A percentile compares a stretch with the other conserved stretches of the same genome.
Evolutionary conservation across 2,113 vertebrate genomes (phyloP).

Genomic region (Bostrychus sinensis): DNA sequence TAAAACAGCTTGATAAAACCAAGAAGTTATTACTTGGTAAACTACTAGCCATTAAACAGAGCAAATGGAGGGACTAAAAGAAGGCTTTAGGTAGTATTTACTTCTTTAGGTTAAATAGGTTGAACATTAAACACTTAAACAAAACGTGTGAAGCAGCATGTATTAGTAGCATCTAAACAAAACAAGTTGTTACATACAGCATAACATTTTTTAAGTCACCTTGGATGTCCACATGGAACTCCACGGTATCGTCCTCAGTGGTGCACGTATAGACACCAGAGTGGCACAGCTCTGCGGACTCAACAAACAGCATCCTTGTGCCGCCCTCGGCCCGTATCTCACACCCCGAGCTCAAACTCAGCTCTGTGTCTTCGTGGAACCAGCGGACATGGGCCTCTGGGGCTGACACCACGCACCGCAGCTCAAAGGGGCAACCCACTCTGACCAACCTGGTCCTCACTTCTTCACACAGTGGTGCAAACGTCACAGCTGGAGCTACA

Average conservation of each 20-base stretch:
- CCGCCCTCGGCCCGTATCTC: constrained; percentile 74
- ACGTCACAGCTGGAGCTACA: constrained; percentile 82
- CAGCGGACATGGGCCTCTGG: constrained; percentile 75
- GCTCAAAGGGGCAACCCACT: constrained; percentile 71
- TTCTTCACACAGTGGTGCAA: constrained; percentile 75
- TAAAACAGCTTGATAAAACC: constrained; percentile 70
- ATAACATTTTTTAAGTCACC: constrained; percentile 77
- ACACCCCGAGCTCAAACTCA: constrained; percentile 68
- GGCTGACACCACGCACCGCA: constrained; percentile 78
- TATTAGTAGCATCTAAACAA: constrained; percentile 70
- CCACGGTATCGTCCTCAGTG: constrained; percentile 77
- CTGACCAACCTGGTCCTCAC: constrained; percentile 73
- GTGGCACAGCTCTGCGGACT: constrained; percentile 73
- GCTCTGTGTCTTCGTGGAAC: constrained; percentile 75
- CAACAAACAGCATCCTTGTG: constrained; percentile 75
- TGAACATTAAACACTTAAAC: constrained; percentile 50
- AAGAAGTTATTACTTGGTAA: constrained; percentile 59
- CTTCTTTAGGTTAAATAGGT: no score
- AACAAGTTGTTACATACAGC: constrained; percentile 64
- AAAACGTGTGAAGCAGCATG: constrained; percentile 60
- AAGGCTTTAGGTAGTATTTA: constrained; percentile 35
- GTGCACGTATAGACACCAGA: constrained; percentile 81
- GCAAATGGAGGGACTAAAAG: constrained; percentile 36
- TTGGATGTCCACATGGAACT: constrained; percentile 83
- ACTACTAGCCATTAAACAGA: constrained; percentile 48